Evolutionary conservation across 2,888 invertebrate genomes (phyloP), one percentile per base, ranked within the genome.

Genomic region (Diarsia dahlii): DNA sequence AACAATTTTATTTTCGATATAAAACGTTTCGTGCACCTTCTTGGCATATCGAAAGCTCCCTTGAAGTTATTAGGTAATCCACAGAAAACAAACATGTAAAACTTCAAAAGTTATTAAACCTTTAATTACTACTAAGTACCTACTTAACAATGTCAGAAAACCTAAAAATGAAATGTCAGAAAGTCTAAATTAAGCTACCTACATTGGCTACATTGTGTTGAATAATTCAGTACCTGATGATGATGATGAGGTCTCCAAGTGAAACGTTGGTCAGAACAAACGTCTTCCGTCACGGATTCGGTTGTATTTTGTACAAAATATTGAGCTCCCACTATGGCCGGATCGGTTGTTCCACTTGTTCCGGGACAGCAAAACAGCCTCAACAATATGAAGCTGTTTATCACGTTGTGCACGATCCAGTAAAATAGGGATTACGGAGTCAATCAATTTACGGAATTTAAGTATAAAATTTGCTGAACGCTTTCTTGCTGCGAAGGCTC

Each of bases 261-360:
- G 23, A 50, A 15, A 52, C 12, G 13, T n/a, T 45, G 50, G 15
- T 60, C 46, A 13, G 54, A 71, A 67, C 69, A n/a, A 58, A 67
- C 46, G 20, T 66, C 28, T 23, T 78, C 74, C 39, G 52, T 81
- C 79, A 76, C 76, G 71, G 71, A 70, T 76, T 72, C 60, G 54
- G 63, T 79, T 77, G 81, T 76, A 78, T 80, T 84, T 80, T 80
- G 72, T 39, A 39, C 39, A 8, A 6, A 39, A 39, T 6, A 48
- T 34, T 70, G 48, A 13, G 52, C 3, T n/a, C n/a, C 54, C 54
- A n/a, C n/a, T n/a, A 56, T 56, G 28, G 28, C 18, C 3, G 9
- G 34, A 60, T 23, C 18, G 34, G 60, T 60, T 60, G 60, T 60
- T 60, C 8, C 54, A 12, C 39, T 39, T 39, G 39, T 39, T 39